A percentile compares a stretch with the other conserved stretches of the same genome.
Evolutionary conservation across 2,797 vertebrate species (phyloP).

Genomic region (Antennarius maculatus): DNA sequence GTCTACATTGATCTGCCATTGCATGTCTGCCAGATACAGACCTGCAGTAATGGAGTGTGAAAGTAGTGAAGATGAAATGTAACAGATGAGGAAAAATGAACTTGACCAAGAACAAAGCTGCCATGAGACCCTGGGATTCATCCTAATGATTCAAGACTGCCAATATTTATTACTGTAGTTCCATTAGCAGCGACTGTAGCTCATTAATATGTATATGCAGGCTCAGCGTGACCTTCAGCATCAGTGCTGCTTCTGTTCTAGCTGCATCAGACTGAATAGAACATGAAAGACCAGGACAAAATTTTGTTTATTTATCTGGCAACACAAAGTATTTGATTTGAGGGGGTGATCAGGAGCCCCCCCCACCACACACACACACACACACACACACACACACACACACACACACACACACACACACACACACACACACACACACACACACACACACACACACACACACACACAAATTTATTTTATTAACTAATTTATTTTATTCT

Average conservation of each 20-base stretch:
- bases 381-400: too few species aligned
- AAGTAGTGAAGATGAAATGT: slow-evolving; percentile 58
- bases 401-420: too few species aligned
- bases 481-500: too few species aligned
- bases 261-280: slow-evolving; percentile 24
- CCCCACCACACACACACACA: too few species aligned
- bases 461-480: too few species aligned
- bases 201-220: slow-evolving; percentile 63
- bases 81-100: slow-evolving; percentile 67
- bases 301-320: too few species aligned
- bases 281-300: background rate
- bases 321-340: too few species aligned
- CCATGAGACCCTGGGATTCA: slow-evolving; percentile 36
- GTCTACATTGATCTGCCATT: slow-evolving; percentile 52
- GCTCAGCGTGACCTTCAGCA: slow-evolving; percentile 62
- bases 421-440: too few species aligned
- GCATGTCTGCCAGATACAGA: slow-evolving; percentile 26
- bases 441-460: too few species aligned
- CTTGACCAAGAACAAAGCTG: slow-evolving; percentile 49
- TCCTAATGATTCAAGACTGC: slow-evolving; percentile 58
- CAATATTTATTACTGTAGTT: slow-evolving; percentile 72
- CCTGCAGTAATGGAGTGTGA: slow-evolving; percentile 54
- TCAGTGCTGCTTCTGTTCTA: slow-evolving; percentile 25
- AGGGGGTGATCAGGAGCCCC: too few species aligned
- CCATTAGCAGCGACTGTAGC: slow-evolving; percentile 60